A percentile compares a stretch with the other conserved stretches of the same genome.
Conservation (phyloP, 1,140 invertebrate genomes). For the Bombus polaris region DNA sequence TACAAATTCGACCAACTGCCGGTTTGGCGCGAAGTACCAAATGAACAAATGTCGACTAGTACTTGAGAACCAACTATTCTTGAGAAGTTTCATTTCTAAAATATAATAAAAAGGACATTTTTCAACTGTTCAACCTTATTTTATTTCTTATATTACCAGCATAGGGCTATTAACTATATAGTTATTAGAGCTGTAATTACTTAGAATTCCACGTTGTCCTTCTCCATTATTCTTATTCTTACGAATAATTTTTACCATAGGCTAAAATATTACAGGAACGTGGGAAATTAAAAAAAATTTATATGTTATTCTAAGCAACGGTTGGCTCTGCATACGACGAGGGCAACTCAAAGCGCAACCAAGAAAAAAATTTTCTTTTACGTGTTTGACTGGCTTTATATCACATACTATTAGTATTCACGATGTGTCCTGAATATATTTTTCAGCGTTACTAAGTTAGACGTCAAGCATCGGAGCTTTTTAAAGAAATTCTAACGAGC, state of each 20-base stretch:
- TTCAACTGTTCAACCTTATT: background rate
- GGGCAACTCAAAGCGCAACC: background rate
- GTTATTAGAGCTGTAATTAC: no score
- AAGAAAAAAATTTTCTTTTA: slow-evolving; percentile 1
- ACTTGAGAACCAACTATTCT: background rate
- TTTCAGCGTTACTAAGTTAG: background rate
- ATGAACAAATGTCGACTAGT: no score
- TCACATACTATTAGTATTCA: slow-evolving; percentile 9
- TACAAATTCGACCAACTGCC: background rate
- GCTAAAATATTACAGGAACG: background rate
- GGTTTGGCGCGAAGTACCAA: no score
- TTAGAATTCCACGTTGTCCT: background rate
- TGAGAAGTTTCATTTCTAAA: background rate
- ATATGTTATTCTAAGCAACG: background rate
- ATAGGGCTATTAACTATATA: background rate
- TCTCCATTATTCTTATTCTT: background rate
- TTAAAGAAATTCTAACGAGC: slow-evolving; percentile 29
- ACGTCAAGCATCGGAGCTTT: background rate
- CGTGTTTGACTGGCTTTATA: background rate
- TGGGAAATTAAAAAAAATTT: background rate
- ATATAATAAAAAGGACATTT: background rate
- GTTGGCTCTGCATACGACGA: no score
- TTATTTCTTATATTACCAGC: background rate
- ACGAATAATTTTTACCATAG: background rate
- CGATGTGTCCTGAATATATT: background rate